phyloP scores from a whole-genome alignment of 1,140 invertebrate species.

The Meloidogyne exigua region DNA sequence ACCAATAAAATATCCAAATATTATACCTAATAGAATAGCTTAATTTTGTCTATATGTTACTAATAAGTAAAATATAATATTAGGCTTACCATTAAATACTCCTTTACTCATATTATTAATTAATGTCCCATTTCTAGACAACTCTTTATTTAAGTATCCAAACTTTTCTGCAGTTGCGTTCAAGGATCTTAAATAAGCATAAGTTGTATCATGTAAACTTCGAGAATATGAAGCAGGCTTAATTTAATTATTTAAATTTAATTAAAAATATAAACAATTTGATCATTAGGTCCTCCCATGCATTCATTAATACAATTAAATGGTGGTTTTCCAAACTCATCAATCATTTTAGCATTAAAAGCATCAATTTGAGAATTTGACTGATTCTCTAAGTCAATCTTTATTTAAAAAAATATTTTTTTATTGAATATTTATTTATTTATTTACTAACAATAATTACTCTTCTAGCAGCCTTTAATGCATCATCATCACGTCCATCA shows the following conservation, averaged over 20 bases:
- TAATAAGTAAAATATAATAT: no score
- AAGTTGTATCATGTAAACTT: constrained; percentile 34
- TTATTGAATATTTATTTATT: background rate
- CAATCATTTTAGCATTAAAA: constrained; percentile 30
- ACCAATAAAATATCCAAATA: no score
- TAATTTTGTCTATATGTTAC: no score
- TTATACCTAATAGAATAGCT: no score
- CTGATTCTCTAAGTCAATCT: constrained; percentile 37
- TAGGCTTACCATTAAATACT: background rate
- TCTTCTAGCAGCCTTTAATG: constrained; percentile 23
- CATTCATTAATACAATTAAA: constrained; percentile 40
- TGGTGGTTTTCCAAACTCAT: constrained; percentile 32
- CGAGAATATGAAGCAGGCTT: constrained; percentile 40
- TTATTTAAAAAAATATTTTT: constrained; percentile 3
- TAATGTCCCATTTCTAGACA: constrained; percentile 15
- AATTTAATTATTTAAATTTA: background rate
- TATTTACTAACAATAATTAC: constrained; percentile 30
- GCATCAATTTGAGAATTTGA: constrained; percentile 21
- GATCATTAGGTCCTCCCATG: constrained; percentile 26
- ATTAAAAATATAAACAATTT: background rate
- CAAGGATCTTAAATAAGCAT: constrained; percentile 35
- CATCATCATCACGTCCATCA: constrained; percentile 43
- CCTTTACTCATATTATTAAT: constrained; percentile 15
- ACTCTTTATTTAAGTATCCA: background rate
- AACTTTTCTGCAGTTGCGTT: constrained; percentile 30